Evolutionary conservation across 1,140 invertebrate genomes (phyloP).

Genomic region (Cydia strobilella): DNA sequence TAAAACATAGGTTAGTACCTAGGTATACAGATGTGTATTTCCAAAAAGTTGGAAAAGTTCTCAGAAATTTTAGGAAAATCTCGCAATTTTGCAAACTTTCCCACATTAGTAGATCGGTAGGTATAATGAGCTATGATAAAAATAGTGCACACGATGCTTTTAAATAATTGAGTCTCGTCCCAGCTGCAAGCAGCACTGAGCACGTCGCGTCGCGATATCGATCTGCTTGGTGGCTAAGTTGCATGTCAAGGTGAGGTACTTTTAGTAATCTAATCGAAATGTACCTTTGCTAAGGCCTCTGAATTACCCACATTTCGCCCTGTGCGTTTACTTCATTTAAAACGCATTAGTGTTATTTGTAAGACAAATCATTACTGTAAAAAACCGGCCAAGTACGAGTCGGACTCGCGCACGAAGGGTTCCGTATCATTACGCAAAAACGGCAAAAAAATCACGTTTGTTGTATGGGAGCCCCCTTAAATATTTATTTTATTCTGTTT

Average conservation of each 20-base stretch:
- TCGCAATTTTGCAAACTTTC: too few species aligned
- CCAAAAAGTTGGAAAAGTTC: too few species aligned
- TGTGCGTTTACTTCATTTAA: background rate
- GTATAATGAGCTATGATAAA: background rate
- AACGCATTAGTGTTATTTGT: background rate
- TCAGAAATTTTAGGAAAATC: too few species aligned
- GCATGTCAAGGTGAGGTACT: conserved; percentile 15
- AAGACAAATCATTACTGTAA: background rate
- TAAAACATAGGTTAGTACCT: too few species aligned
- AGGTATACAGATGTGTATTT: too few species aligned
- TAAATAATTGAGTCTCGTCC: background rate
- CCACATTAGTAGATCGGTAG: too few species aligned
- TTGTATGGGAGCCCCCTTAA: too few species aligned
- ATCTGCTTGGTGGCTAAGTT: conserved; percentile 4
- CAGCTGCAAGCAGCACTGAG: conserved; percentile 5
- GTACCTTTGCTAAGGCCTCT: conserved; percentile 1
- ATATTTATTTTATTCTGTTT: too few species aligned
- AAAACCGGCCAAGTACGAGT: too few species aligned
- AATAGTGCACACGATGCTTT: background rate
- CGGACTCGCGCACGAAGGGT: too few species aligned
- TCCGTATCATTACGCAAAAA: too few species aligned
- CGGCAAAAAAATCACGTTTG: too few species aligned
- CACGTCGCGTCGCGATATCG: conserved; percentile 13
- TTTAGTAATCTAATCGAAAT: background rate
- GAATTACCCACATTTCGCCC: background rate